Percentiles rank a stretch among this genome's conserved stretches.
Conservation (phyloP, 2,113 vertebrate species). For the Pholis gunnellus region DNA sequence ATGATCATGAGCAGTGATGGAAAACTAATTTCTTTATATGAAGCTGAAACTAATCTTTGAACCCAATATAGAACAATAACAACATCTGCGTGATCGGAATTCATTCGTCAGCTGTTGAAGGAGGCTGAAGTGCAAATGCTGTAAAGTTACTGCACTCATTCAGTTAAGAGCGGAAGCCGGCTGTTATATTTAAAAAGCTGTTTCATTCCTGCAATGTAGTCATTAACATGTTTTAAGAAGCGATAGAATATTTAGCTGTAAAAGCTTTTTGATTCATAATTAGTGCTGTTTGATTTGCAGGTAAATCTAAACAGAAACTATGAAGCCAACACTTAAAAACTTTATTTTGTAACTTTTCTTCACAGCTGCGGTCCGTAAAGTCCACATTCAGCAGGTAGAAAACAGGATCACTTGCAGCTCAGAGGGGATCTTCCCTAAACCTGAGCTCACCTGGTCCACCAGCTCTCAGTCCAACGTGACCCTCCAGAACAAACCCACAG, state of each 20-base stretch:
- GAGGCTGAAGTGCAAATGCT: not conserved
- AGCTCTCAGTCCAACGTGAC: fast-evolving
- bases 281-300: too few species aligned
- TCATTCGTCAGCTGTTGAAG: not conserved
- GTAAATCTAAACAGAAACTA: too few species aligned
- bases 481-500: not conserved
- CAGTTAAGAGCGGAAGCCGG: too few species aligned
- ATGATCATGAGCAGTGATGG: not conserved
- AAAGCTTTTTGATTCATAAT: too few species aligned
- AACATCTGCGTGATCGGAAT: not conserved
- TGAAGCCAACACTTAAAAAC: too few species aligned
- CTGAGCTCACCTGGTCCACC: slow-evolving; percentile 69
- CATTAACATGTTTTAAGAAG: too few species aligned
- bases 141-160: not conserved
- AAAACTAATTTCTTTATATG: not conserved
- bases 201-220: too few species aligned
- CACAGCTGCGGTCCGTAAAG: slow-evolving; percentile 61
- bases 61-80: not conserved
- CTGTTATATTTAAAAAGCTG: too few species aligned
- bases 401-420: slow-evolving; percentile 68
- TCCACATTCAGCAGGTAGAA: slow-evolving; percentile 40
- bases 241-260: too few species aligned
- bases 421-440: slow-evolving; percentile 60
- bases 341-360: not conserved
- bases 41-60: not conserved